Percentiles rank a stretch among this genome's conserved stretches.
Conservation (phyloP, 2,888 invertebrate genomes). For the Hemistola chrysoprasaria region DNA sequence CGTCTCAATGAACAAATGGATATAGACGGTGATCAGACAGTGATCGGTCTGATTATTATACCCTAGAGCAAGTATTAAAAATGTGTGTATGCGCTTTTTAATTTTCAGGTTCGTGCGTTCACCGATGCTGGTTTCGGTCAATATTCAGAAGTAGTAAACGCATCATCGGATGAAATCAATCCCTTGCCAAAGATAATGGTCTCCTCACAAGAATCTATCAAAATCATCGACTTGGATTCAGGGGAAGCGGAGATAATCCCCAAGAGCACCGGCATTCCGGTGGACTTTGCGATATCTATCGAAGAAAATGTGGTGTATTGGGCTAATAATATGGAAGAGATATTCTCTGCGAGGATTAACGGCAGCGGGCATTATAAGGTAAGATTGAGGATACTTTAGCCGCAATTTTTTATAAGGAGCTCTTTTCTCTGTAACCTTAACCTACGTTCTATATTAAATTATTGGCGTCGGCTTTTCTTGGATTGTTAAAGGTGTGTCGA, state of each 20-base stretch:
- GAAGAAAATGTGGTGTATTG: conserved; percentile 90
- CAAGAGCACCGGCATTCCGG: conserved; percentile 85
- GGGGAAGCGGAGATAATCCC: conserved; percentile 83
- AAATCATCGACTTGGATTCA: conserved; percentile 89
- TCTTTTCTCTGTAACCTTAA: too few relatives aligned
- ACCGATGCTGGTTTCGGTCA: conserved; percentile 90
- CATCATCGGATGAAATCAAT: conserved; percentile 85
- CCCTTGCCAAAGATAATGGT: conserved; percentile 91
- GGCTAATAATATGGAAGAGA: conserved; percentile 89
- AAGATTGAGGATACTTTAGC: too few relatives aligned
- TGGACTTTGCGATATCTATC: conserved; percentile 86
- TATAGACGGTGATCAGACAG: too few relatives aligned
- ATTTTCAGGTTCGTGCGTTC: conserved; percentile 87
- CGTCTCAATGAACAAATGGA: too few relatives aligned
- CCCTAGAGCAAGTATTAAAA: too few relatives aligned
- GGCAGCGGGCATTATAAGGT: conserved; percentile 78
- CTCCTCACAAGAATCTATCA: conserved; percentile 87
- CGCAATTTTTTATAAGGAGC: too few relatives aligned
- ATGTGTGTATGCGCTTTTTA: too few relatives aligned
- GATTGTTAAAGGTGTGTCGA: too few relatives aligned
- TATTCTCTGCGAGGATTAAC: conserved; percentile 83
- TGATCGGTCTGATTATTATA: too few relatives aligned
- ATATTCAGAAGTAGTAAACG: conserved; percentile 84
- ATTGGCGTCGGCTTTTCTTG: too few relatives aligned
- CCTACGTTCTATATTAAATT: too few relatives aligned